Conservation (phyloP, 2,797 vertebrate species). For the Typhlichthys subterraneus region DNA sequence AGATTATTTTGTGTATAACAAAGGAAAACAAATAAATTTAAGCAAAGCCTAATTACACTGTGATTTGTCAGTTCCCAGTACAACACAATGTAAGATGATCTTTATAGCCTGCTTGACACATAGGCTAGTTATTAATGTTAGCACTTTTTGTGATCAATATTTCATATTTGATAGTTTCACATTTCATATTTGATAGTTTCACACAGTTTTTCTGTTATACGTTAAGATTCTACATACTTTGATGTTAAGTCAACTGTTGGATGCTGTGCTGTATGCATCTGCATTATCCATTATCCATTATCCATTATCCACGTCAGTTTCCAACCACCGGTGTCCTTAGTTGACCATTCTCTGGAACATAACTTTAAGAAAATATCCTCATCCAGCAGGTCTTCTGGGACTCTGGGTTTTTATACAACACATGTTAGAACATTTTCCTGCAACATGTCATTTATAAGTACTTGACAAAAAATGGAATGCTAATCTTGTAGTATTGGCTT, state of each 20-base stretch:
- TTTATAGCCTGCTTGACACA: neutral
- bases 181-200: too few relatives aligned
- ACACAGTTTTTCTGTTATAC: too few relatives aligned
- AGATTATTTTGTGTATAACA: neutral
- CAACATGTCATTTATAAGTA: conserved; percentile 8
- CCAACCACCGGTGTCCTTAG: conserved; percentile 10
- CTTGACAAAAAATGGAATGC: neutral
- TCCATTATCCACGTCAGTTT: neutral
- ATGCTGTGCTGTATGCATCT: neutral
- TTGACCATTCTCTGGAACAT: conserved; percentile 33
- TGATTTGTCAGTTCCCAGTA: conserved; percentile 9
- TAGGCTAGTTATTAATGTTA: too few relatives aligned
- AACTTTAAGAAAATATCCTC: conserved; percentile 5
- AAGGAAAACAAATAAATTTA: conserved; percentile 2
- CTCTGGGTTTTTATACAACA: conserved; percentile 8
- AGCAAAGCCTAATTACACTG: neutral
- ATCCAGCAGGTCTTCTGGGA: conserved; percentile 39
- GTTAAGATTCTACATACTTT: too few relatives aligned
- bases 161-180: too few relatives aligned
- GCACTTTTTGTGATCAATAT: too few relatives aligned
- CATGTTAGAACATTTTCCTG: conserved; percentile 6
- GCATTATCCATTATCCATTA: neutral
- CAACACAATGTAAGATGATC: neutral
- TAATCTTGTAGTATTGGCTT: neutral
- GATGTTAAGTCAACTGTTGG: too few relatives aligned